Base-by-base conservation (phyloP, 2,113 vertebrate species). In the Protomyctophum bolini region DNA sequence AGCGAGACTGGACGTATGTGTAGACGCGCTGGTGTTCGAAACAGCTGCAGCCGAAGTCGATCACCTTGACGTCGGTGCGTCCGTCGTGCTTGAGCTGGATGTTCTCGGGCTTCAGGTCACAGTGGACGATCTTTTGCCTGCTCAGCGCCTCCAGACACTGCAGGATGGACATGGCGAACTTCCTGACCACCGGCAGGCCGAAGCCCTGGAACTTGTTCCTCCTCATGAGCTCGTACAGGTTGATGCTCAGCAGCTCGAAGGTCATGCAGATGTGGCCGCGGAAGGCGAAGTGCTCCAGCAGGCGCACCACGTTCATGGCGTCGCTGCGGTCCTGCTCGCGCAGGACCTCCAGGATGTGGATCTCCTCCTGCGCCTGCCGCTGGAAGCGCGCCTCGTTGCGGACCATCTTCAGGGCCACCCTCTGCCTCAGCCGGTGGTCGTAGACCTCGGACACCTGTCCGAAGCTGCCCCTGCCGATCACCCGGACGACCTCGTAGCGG, bases 121-220 rank as follows among this genome's bases (percentile, higher is more conserved):
- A 99, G 92, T 99, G 98, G 86, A 99, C 99, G 85, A 99, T 99
- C 79, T 96, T 93, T 82, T 97, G 96, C 64, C 91, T 91, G 70
- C 94, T 95, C 63, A 99, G 93, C 0, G 95, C 95, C 46, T 98
- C 98, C 89, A 99, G 83, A 57, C 96, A 99, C 79, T 98, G 97
- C 90, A 99, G 83, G 77, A 99, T 98, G 14, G 97, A 99, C 77
- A 98, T 96, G 45, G 97, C 97, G 57, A 99, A 99, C 89, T 99
- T 99, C 46, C 97, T 94, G 12, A 99, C 97, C 78, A 99, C 88
- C 0, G 96, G 95, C 79, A 99, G 75, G n/a, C 96, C 98, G 86
- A 99, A 99, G 45, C 98, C 98, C 88, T 99, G 98, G 79, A 99
- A 99, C 85, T 98, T 99, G 84, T 98, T 99, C 74, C 96, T 95